These are phyloP conservation scores for Oligia fasciuncula DNA, from an alignment of 2,888 invertebrate species.

Conservation along the genomic window DNA sequence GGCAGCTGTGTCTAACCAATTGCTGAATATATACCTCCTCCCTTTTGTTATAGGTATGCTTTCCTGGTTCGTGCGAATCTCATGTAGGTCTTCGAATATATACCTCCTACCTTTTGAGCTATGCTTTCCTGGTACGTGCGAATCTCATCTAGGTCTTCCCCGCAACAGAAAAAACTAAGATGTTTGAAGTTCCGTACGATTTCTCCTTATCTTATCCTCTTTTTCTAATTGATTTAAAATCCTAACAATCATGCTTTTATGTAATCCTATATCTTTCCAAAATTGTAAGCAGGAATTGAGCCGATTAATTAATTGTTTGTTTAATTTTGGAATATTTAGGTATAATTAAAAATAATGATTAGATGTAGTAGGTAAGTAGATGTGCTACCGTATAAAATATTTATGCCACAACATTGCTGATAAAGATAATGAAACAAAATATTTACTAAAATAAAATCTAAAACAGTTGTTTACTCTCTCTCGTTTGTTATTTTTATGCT, in stretches of 20 bases:
- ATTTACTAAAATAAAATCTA: neutral
- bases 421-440: neutral
- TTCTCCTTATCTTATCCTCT: neutral
- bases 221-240: neutral
- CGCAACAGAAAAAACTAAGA: neutral
- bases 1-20: neutral
- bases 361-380: no score
- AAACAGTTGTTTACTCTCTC: constrained; percentile 1
- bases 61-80: no score
- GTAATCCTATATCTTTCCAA: neutral
- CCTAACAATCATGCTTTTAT: no score
- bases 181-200: neutral
- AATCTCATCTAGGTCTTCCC: neutral
- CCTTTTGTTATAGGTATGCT: neutral
- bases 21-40: neutral
- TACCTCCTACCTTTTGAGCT: neutral
- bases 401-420: neutral
- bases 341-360: neutral
- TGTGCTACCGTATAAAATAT: neutral
- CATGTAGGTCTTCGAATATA: neutral
- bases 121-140: neutral
- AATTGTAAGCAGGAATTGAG: neutral
- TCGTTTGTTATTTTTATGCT: constrained; percentile 21
- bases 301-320: no score
- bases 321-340: neutral